Percentiles rank a stretch among this genome's conserved stretches.
These are phyloP conservation scores for Pristionchus mayeri DNA, from an alignment of 2,888 invertebrate species.

Conservation along the genomic window DNA sequence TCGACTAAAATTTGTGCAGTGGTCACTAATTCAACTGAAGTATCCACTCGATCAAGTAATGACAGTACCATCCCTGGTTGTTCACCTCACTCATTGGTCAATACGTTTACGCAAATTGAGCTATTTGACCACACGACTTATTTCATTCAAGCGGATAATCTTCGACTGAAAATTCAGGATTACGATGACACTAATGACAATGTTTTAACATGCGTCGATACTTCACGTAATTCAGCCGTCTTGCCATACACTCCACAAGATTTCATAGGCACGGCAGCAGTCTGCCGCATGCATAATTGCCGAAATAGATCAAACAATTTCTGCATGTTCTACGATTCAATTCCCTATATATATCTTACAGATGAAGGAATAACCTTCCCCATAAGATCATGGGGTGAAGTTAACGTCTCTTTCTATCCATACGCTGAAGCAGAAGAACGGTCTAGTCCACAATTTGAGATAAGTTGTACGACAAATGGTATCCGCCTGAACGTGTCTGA, in stretches of 20 bases:
- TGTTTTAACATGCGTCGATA: not conserved
- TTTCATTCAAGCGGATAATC: not conserved
- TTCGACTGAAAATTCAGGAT: not conserved
- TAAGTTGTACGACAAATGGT: not conserved
- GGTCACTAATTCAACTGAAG: not conserved
- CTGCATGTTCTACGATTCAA: not conserved
- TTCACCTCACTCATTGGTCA: not conserved
- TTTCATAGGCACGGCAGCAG: not conserved
- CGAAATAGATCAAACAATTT: not conserved
- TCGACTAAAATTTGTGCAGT: not conserved
- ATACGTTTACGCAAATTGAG: not conserved
- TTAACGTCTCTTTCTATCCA: not conserved
- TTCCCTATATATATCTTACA: not conserved
- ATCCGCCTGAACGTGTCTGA: not conserved
- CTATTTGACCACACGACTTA: not conserved
- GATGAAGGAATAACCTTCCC: not conserved
- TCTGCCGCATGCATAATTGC: not conserved
- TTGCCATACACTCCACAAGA: not conserved
- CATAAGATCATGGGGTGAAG: not conserved
- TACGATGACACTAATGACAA: not conserved
- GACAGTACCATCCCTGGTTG: no score
- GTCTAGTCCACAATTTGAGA: not conserved
- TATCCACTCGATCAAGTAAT: no score
- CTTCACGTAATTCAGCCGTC: not conserved
- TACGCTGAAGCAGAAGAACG: not conserved